Evolutionary conservation across 2,113 vertebrate genomes (phyloP).

Genomic region (Anseranas semipalmata): DNA sequence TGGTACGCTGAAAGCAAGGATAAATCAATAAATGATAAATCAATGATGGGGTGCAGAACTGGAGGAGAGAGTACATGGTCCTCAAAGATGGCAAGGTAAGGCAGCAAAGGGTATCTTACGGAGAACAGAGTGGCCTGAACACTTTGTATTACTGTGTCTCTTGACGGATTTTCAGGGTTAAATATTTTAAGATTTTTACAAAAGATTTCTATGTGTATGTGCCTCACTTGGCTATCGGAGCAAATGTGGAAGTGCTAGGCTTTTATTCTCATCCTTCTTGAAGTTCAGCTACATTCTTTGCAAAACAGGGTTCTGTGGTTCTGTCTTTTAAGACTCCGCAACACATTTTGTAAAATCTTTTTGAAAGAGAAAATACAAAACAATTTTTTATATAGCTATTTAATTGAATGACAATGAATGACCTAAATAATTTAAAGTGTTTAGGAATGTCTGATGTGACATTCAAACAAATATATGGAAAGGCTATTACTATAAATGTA

Average conservation of each 20-base stretch:
- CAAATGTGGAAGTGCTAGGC: background rate
- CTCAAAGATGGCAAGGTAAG: background rate
- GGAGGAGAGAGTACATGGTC: background rate
- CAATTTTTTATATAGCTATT: background rate
- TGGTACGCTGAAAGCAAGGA: background rate
- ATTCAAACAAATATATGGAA: background rate
- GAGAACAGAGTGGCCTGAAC: background rate
- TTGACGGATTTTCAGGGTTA: background rate
- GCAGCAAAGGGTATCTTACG: background rate
- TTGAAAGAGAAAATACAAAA: background rate
- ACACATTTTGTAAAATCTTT: background rate
- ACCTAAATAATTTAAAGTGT: background rate
- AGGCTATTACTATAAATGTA: background rate
- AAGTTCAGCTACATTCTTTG: background rate
- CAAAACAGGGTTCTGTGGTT: background rate
- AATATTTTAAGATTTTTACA: background rate
- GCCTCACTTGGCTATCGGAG: background rate
- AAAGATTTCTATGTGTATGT: background rate
- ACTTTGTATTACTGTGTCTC: background rate
- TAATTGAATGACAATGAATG: background rate
- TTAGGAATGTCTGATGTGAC: background rate
- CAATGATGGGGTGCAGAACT: background rate
- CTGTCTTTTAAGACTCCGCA: background rate
- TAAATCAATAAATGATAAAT: constrained; percentile 32
- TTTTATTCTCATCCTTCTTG: background rate